Conservation (phyloP, 2,888 invertebrate genomes). For the Drosophila infuscata region DNA sequence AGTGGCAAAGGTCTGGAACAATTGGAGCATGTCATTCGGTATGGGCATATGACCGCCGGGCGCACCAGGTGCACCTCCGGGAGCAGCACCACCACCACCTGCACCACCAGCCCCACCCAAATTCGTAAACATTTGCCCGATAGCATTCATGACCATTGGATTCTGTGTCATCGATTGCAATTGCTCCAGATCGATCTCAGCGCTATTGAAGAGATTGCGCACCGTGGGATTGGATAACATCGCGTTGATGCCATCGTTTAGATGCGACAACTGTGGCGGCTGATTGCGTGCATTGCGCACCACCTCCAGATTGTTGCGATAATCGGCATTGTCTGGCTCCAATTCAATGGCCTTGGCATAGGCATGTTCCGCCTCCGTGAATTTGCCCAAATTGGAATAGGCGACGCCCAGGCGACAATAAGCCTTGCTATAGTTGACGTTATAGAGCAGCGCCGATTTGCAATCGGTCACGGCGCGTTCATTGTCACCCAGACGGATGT, state of each 20-base stretch:
- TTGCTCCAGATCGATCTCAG: slow-evolving; percentile 79
- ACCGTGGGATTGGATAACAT: slow-evolving; percentile 81
- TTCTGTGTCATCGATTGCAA: slow-evolving; percentile 80
- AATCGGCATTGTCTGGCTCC: slow-evolving; percentile 96
- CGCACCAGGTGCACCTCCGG: slow-evolving; percentile 22
- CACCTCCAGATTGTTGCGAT: slow-evolving; percentile 93
- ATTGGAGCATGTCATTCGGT: slow-evolving; percentile 77
- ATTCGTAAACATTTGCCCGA: slow-evolving; percentile 73
- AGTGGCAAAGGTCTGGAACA: slow-evolving; percentile 80
- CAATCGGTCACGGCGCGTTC: slow-evolving; percentile 95
- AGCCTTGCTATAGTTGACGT: slow-evolving; percentile 97
- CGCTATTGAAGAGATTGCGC: slow-evolving; percentile 77
- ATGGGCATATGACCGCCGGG: slow-evolving; percentile 45
- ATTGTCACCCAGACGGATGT: slow-evolving; percentile 94
- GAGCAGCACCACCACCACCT: slow-evolving; percentile 32
- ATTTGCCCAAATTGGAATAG: slow-evolving; percentile 92
- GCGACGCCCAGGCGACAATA: slow-evolving; percentile 96
- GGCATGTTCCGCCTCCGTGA: slow-evolving; percentile 93
- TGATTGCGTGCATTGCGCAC: slow-evolving; percentile 87
- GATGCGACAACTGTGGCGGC: slow-evolving; percentile 64
- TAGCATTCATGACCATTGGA: slow-evolving; percentile 75
- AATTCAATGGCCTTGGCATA: slow-evolving; percentile 95
- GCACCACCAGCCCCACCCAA: slow-evolving; percentile 46
- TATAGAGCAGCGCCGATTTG: slow-evolving; percentile 93
- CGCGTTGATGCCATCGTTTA: slow-evolving; percentile 77